Percentiles rank a stretch among this genome's conserved stretches.
Conservation (phyloP, 2,888 invertebrate genomes). For the Pristionchus japonicus region DNA sequence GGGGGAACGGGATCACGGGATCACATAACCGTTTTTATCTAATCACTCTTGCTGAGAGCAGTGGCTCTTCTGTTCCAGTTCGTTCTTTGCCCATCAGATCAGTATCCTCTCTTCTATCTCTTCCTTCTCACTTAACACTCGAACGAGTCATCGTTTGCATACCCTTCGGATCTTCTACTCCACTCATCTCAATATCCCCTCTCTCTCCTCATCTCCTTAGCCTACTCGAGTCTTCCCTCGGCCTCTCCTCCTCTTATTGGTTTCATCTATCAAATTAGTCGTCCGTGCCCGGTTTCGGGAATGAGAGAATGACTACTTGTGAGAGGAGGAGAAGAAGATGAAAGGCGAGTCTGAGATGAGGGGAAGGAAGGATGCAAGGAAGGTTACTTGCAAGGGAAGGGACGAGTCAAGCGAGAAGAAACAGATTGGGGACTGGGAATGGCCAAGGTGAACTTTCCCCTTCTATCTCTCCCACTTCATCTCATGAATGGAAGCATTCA, state of each 20-base stretch:
- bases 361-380: background rate
- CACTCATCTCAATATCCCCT: background rate
- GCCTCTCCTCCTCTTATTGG: slow-evolving; percentile 21
- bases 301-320: slow-evolving; percentile 36
- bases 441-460: slow-evolving; percentile 1
- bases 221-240: background rate
- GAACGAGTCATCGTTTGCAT: slow-evolving; percentile 15
- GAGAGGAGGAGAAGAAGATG: slow-evolving; percentile 27
- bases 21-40: slow-evolving; percentile 20
- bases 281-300: slow-evolving; percentile 15
- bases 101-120: background rate
- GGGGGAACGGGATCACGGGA: background rate
- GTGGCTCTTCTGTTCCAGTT: background rate
- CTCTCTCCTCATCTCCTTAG: background rate
- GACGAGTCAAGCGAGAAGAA: slow-evolving; percentile 3
- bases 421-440: background rate
- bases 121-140: slow-evolving; percentile 38
- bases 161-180: background rate
- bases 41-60: background rate
- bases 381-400: background rate
- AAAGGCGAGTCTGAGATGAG: slow-evolving; percentile 15
- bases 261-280: slow-evolving; percentile 45
- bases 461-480: slow-evolving; percentile 35
- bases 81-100: slow-evolving; percentile 34
- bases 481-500: slow-evolving; percentile 16